Evolutionary conservation across 2,797 vertebrate genomes (phyloP).

Genomic region (Myiotriccus ornatus): DNA sequence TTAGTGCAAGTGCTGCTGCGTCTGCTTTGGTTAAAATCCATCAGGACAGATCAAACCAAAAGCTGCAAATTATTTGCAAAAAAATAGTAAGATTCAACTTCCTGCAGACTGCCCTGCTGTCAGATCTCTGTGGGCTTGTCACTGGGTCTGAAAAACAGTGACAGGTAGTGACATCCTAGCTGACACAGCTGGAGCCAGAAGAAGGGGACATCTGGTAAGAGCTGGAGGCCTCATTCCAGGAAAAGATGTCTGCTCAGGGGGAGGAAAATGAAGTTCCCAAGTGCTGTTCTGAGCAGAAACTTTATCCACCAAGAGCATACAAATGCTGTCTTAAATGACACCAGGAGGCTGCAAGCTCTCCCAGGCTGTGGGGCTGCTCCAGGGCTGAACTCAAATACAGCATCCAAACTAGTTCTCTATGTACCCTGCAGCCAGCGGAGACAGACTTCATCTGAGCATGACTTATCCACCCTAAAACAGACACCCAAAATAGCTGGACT

Average conservation of each 20-base stretch:
- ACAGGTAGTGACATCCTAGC: not conserved
- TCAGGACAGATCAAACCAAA: not conserved
- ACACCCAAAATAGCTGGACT: not conserved
- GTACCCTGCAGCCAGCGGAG: not conserved
- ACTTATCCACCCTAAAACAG: not conserved
- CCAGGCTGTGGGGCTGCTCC: not conserved
- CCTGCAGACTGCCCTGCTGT: not conserved
- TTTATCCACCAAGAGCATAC: not conserved
- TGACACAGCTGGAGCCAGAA: not conserved
- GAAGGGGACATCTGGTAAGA: not conserved
- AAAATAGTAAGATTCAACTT: not conserved
- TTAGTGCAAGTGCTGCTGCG: accelerated
- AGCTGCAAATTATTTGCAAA: not conserved
- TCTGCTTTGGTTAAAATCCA: not conserved
- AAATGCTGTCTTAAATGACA: not conserved
- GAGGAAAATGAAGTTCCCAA: not conserved
- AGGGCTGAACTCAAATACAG: not conserved
- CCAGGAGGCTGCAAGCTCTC: not conserved
- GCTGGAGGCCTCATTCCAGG: not conserved
- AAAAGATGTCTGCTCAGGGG: not conserved
- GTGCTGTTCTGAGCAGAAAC: not conserved
- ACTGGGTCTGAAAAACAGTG: not conserved
- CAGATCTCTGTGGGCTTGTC: not conserved
- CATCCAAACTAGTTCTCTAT: not conserved
- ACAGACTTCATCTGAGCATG: not conserved